Base-by-base conservation (phyloP, 2,113 vertebrate genomes). In the Paracanthobrama guichenoti region DNA sequence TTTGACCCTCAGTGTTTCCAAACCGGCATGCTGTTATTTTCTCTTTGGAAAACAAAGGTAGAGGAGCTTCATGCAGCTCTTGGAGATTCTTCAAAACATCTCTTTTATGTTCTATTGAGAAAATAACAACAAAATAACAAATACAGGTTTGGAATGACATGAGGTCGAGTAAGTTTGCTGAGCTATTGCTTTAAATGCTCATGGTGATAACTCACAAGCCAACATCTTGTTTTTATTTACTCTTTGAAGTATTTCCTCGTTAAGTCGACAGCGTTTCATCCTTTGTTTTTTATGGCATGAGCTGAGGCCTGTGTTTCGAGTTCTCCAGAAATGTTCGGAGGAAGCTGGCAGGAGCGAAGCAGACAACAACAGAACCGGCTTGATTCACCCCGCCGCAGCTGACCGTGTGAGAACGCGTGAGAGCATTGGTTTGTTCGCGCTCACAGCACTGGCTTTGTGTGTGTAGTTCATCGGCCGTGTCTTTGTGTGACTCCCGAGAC, bases 401-500 rank as follows among this genome's bases (percentile, higher is more conserved):
- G 88, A 74, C 66, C 69, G 85, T 89, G 90, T 91, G 92, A 90
- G 89, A 91, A 91, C 90, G 92, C 90, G 90, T 91, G 91, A 92
- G 89, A 89, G 75, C 87, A 85, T 90, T 93, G 92, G 93, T 94
- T 93, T 92, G 92, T 93, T 94, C 87, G 86, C 85, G 82, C 88
- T 84, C 90, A 94, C 92, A 94, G 92, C 90, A 89, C 88, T 79
- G 85, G 87, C 92, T 93, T 93, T 94, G 93, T 93, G 88, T 89
- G 91, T 90, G 90, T 91, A 92, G 92, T 93, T 92, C 92, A 92
- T 88, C 87, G 82, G 88, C 55, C 62, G 87, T 71, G 92, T 88
- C 91, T 94, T 94, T 94, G 93, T 93, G 89, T 24, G 44, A 91
- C 91, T 91, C 91, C 90, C 90, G 91, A 86, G 85, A 88, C 89